Evolutionary conservation across 2,113 vertebrate genomes (phyloP).

Genomic region (Grallaria varia): DNA sequence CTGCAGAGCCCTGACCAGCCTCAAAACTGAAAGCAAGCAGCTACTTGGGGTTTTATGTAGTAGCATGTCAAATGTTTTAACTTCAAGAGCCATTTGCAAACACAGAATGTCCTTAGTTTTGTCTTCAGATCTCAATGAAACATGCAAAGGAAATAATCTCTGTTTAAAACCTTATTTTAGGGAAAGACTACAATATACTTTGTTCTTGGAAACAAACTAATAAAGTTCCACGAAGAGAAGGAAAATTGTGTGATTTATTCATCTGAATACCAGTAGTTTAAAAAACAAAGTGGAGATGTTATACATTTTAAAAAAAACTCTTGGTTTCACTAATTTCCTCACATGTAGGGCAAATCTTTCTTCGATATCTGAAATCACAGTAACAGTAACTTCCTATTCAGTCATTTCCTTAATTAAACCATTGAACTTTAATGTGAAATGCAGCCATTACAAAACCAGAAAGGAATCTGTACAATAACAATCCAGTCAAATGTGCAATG

Average conservation of each 20-base stretch:
- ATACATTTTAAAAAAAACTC: background rate
- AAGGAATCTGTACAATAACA: slow-evolving; percentile 64
- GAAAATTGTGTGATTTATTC: background rate
- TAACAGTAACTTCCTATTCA: slow-evolving; percentile 70
- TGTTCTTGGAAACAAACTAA: background rate
- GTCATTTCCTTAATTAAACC: slow-evolving; percentile 72
- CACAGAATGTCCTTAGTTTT: background rate
- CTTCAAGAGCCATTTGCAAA: background rate
- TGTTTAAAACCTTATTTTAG: background rate
- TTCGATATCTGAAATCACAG: slow-evolving; percentile 63
- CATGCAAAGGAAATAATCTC: background rate
- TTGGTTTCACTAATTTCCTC: slow-evolving; percentile 25
- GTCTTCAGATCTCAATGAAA: background rate
- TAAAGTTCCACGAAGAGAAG: background rate
- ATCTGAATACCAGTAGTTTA: background rate
- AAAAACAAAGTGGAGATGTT: background rate
- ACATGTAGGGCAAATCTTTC: slow-evolving; percentile 40
- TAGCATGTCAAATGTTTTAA: background rate
- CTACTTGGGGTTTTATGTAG: background rate
- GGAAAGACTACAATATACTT: background rate
- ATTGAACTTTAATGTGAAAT: slow-evolving; percentile 68
- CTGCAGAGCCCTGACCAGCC: background rate
- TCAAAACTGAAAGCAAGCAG: slow-evolving; percentile 40
- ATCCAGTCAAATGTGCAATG: background rate
- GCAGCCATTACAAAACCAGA: slow-evolving; percentile 60